These are phyloP conservation scores for Mustelus asterias DNA, from an alignment of 2,113 vertebrate genomes.

Conservation along the genomic window DNA sequence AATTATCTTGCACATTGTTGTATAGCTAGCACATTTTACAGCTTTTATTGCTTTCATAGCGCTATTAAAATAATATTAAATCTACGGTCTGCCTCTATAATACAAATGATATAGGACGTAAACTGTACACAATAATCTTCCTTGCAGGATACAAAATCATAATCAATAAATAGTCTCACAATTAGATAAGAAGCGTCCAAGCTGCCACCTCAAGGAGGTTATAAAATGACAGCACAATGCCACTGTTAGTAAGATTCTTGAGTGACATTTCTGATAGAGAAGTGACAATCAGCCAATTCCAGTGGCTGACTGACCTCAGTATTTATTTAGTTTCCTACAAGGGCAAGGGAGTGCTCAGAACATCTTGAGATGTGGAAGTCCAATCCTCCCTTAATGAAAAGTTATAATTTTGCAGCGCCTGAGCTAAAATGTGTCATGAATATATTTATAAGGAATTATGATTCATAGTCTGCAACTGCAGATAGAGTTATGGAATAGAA, in stretches of 20 bases:
- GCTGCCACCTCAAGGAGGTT: neutral
- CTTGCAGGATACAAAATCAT: neutral
- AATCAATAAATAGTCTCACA: neutral
- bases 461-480: neutral
- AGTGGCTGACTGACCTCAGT: neutral
- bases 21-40: neutral
- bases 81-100: neutral
- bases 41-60: neutral
- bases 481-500: neutral
- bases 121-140: neutral
- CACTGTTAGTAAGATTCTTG: neutral
- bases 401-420: neutral
- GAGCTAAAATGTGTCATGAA: neutral
- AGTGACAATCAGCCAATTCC: neutral
- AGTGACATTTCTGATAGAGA: neutral
- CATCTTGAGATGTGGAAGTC: neutral
- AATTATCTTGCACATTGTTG: neutral
- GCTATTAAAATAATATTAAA: neutral
- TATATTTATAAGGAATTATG: neutral
- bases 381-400: neutral
- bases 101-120: neutral
- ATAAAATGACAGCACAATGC: neutral
- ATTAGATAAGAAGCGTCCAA: neutral
- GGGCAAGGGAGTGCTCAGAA: neutral
- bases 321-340: neutral